phyloP scores from a whole-genome alignment of 2,113 vertebrate genomes.

The Excalfactoria chinensis region DNA sequence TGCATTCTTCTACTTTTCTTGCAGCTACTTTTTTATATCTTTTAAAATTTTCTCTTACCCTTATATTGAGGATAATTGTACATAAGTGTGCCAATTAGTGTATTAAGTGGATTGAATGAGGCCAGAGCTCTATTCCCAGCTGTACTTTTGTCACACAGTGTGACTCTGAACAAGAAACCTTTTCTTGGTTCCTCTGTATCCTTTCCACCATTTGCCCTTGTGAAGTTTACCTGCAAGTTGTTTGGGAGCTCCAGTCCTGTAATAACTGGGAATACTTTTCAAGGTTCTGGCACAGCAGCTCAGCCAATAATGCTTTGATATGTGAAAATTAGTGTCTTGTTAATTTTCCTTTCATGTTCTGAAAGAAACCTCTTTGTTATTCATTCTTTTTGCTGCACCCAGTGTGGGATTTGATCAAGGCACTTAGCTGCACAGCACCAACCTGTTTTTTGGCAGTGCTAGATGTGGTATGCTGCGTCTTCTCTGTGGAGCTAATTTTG shows the following conservation, averaged over 20 bases:
- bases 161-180: neutral
- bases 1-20: neutral
- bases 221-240: neutral
- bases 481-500: neutral
- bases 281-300: neutral
- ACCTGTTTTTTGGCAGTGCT: neutral
- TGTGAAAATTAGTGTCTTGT: neutral
- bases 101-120: neutral
- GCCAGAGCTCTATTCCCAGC: neutral
- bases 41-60: neutral
- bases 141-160: neutral
- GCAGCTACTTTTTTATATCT: neutral
- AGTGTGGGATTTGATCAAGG: neutral
- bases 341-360: neutral
- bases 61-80: neutral
- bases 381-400: neutral
- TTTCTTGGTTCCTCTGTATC: neutral
- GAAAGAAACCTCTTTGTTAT: neutral
- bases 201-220: neutral
- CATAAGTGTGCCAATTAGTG: rapidly evolving
- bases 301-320: neutral
- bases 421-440: neutral
- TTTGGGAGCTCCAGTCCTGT: neutral
- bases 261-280: neutral
- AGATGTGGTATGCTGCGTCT: neutral